Evolutionary conservation across 2,113 vertebrate species (phyloP).

Genomic region (Scartelaos histophorus): DNA sequence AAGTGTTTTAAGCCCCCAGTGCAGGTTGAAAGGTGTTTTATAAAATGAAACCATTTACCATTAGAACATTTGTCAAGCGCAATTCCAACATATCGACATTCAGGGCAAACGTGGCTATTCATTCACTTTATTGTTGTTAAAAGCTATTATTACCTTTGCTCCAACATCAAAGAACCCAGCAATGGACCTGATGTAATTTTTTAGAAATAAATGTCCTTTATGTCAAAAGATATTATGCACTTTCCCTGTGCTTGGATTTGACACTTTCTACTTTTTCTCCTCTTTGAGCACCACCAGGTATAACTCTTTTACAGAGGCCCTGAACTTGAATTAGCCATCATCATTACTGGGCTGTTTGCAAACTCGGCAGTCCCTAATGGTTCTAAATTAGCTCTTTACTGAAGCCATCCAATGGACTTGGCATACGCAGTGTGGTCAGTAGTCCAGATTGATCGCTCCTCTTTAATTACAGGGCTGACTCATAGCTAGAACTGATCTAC

Average conservation of each 20-base stretch:
- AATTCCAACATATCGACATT: background rate
- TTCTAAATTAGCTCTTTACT: constrained; percentile 82
- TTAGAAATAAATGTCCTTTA: constrained; percentile 31
- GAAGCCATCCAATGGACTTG: constrained; percentile 78
- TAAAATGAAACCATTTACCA: background rate
- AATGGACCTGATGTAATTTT: constrained; percentile 30
- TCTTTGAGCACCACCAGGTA: constrained; percentile 54
- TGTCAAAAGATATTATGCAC: constrained; percentile 27
- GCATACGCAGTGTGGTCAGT: constrained; percentile 76
- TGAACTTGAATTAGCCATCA: constrained; percentile 78
- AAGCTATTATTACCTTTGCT: constrained; percentile 2
- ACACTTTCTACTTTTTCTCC: constrained; percentile 40
- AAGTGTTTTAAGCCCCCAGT: background rate
- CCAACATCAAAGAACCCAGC: constrained; percentile 21
- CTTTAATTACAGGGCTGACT: constrained; percentile 80
- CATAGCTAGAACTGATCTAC: constrained; percentile 59
- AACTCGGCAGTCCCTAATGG: constrained; percentile 82
- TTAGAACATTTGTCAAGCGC: background rate
- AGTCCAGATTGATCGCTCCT: constrained; percentile 77
- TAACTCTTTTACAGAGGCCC: constrained; percentile 71
- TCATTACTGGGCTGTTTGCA: constrained; percentile 81
- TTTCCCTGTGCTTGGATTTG: constrained; percentile 36
- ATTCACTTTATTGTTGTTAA: constrained; percentile 7
- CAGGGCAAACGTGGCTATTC: background rate
- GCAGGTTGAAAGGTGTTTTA: background rate